These are phyloP conservation scores for Euglossa dilemma DNA, from an alignment of 1,140 invertebrate species.

Conservation along the genomic window DNA sequence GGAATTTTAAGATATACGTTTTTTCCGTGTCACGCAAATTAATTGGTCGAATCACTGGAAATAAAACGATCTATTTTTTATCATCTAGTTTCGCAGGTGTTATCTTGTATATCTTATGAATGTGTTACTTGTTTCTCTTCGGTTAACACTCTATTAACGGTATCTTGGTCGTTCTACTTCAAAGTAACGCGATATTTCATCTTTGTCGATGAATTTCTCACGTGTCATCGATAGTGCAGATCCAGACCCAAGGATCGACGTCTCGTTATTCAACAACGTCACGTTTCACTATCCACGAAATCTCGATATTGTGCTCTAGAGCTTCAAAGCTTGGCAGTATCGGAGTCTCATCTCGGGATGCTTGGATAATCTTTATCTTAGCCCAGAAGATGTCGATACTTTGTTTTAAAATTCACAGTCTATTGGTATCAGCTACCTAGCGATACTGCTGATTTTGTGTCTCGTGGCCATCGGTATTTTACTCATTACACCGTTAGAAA, in stretches of 20 bases:
- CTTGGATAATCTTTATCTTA: background rate
- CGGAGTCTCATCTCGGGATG: background rate
- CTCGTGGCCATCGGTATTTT: background rate
- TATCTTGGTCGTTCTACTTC: background rate
- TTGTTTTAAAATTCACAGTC: background rate
- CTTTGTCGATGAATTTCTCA: background rate
- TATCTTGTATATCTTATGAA: too few relatives aligned
- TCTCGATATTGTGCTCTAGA: background rate
- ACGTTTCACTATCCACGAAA: background rate
- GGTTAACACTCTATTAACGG: background rate
- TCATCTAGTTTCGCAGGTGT: too few relatives aligned
- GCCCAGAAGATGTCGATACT: too few relatives aligned
- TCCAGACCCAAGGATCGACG: background rate
- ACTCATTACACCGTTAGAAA: background rate
- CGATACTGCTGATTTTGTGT: background rate
- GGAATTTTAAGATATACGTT: too few relatives aligned
- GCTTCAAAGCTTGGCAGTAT: background rate
- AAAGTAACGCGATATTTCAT: background rate
- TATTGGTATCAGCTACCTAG: background rate
- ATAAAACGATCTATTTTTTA: too few relatives aligned
- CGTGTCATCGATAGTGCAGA: background rate
- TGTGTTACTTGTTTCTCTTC: too few relatives aligned
- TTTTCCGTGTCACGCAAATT: too few relatives aligned
- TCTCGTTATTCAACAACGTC: constrained; percentile 6
- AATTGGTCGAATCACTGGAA: too few relatives aligned